phyloP scores from a whole-genome alignment of 1,140 invertebrate genomes.

The Helicorthomorpha holstii region DNA sequence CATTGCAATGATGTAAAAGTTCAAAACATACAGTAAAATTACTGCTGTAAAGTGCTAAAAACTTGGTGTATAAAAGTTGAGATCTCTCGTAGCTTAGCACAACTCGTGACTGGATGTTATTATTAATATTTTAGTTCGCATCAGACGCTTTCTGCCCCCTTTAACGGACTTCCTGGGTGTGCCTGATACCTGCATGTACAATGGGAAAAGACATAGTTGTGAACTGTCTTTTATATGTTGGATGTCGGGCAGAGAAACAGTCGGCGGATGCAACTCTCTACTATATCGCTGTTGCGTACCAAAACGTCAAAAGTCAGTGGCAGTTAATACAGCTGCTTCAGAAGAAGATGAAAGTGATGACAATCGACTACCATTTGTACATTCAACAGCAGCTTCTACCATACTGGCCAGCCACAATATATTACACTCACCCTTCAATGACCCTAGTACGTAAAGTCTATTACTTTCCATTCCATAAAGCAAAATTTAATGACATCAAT shows the following conservation, averaged over 20 bases:
- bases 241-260: slow-evolving; percentile 71
- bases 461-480: too few relatives aligned
- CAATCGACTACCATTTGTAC: background rate
- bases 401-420: slow-evolving; percentile 9
- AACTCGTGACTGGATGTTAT: too few relatives aligned
- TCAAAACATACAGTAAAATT: too few relatives aligned
- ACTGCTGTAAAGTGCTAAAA: too few relatives aligned
- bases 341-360: background rate
- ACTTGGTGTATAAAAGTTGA: too few relatives aligned
- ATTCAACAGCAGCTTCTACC: background rate
- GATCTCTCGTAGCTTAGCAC: too few relatives aligned
- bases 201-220: slow-evolving; percentile 50
- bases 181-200: slow-evolving; percentile 15
- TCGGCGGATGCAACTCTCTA: slow-evolving; percentile 61
- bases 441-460: slow-evolving; percentile 40
- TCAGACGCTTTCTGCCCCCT: slow-evolving; percentile 1
- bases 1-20: too few relatives aligned
- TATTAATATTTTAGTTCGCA: too few relatives aligned
- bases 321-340: slow-evolving; percentile 28
- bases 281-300: slow-evolving; percentile 67
- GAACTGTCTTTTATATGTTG: slow-evolving; percentile 85
- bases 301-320: slow-evolving; percentile 7
- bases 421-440: slow-evolving; percentile 10
- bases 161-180: slow-evolving; percentile 5
- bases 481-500: too few relatives aligned